Conservation (phyloP, 2,888 invertebrate species). For the Mesopsocus fuscifrons region DNA sequence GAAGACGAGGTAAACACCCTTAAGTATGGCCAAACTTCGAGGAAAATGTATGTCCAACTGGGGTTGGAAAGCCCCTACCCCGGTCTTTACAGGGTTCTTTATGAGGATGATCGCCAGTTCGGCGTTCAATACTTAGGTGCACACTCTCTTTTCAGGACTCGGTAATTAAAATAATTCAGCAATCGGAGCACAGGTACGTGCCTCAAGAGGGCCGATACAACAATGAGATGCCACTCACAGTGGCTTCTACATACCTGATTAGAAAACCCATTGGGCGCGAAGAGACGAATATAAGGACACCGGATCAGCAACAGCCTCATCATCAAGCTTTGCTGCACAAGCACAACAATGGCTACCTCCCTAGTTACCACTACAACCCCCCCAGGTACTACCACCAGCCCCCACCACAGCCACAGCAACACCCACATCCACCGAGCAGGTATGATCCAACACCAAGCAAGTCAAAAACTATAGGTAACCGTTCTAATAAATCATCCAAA, state of each 20-base stretch:
- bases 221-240: conserved; percentile 1
- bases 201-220: conserved; percentile 26
- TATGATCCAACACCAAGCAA: too few species aligned
- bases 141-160: conserved; percentile 14
- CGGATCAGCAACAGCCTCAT: conserved; percentile 2
- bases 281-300: conserved; percentile 5
- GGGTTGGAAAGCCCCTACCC: too few species aligned
- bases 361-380: background rate
- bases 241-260: conserved; percentile 4
- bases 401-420: background rate
- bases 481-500: too few species aligned
- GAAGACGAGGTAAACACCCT: conserved; percentile 6
- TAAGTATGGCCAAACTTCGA: too few species aligned
- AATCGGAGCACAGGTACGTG: conserved; percentile 32
- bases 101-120: too few species aligned
- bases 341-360: background rate
- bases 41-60: too few species aligned
- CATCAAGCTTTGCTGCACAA: background rate
- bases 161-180: conserved; percentile 21
- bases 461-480: too few species aligned
- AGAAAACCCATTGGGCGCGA: conserved; percentile 4
- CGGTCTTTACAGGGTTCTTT: too few species aligned
- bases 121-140: too few species aligned
- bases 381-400: background rate
- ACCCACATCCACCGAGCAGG: background rate